These are phyloP conservation scores for rabbit (Oryctolagus cuniculus) DNA, from an alignment of 2,113 vertebrate genomes.

Conservation along the genomic window mOryCun1.1 NC_091438.1:35087501-35088000, in stretches of 20 bases:
- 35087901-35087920: no score
- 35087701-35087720: not conserved
- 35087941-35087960: not conserved
- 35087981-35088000: no score
- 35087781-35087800: not conserved
- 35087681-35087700: not conserved
- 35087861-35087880: not conserved
- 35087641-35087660: not conserved
- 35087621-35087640: not conserved
- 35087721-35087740: not conserved
- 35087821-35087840: not conserved
- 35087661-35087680: not conserved
- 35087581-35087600: not conserved
- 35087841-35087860: not conserved
- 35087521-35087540: not conserved
- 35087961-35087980: no score
- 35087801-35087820: not conserved
- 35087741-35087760: not conserved
- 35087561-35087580: not conserved
- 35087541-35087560: not conserved
- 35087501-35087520: not conserved
- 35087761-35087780: not conserved
- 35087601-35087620: not conserved
- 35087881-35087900: not conserved
- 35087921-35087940: not conserved